Base-by-base conservation (phyloP, 2,797 vertebrate species). In the Phylloscopus collybita region DNA sequence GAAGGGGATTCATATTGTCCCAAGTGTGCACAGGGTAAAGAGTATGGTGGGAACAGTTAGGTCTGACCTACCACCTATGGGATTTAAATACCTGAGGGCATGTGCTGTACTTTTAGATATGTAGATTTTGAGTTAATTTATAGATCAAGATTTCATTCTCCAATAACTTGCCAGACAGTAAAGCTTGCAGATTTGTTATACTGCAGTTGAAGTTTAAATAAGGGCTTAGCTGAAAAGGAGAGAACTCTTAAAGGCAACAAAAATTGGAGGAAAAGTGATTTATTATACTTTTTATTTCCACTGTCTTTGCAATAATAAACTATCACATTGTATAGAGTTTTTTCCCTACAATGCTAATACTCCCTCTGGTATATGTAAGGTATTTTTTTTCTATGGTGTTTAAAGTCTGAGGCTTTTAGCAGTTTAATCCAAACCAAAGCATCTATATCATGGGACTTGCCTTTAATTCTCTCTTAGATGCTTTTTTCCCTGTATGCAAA, bases 391-490 rank as follows among this genome's bases (percentile, higher is more conserved):
- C 65, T 78, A 21, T 27, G 22, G 10, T 71, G 36, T 88, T 96
- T 90, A 95, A 96, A 97, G 73, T 92, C 51, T 23, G 62, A 78
- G 21, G 50, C 54, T 96, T 97, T 95, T 74, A 95, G 71, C 44
- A 73, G 74, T 88, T 86, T 93, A 96, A 94, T 96, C 75, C 75
- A 76, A 93, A 94, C 62, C 69, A 88, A 92, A 95, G 54, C 76
- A 80, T 69, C 73, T 40, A 47, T 82, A 95, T 84, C 82, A 84
- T 75, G 93, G 89, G 91, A 75, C 75, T 91, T 88, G 80, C 91
- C 79, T 97, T 97, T 94, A 96, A 95, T 95, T 96, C 80, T 96
- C 83, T 92, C 80, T 94, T 80, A 89, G 93, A 88, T 97, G 92
- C 59, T 92, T 97, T 95, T 95, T 72, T 42, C 72, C 80, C 80